These are phyloP conservation scores for Holacanthella duospinosa DNA, from an alignment of 2,888 invertebrate genomes.

Conservation along the genomic window DNA sequence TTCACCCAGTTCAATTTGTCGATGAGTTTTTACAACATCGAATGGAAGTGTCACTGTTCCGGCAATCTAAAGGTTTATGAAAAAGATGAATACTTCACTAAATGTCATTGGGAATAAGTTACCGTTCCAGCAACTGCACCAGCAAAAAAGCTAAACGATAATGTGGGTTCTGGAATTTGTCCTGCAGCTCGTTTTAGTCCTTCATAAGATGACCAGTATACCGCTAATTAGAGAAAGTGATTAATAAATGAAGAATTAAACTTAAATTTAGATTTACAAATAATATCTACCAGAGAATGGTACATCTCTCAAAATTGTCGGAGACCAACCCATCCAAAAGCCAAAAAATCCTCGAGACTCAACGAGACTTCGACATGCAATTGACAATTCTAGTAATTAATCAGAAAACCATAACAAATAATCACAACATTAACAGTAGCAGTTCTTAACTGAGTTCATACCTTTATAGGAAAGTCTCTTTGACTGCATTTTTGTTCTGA, in stretches of 20 bases:
- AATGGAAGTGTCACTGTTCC: constrained; percentile 87
- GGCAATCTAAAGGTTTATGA: constrained; percentile 62
- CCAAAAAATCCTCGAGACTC: constrained; percentile 62
- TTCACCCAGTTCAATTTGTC: constrained; percentile 85
- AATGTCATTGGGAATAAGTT: constrained; percentile 43
- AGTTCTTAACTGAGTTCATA: too few species aligned
- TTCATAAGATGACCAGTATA: constrained; percentile 90
- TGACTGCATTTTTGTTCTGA: constrained; percentile 98
- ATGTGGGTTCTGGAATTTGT: constrained; percentile 50
- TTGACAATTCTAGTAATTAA: constrained; percentile 48
- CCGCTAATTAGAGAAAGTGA: too few species aligned
- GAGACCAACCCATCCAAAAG: constrained; percentile 76
- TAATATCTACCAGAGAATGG: constrained; percentile 66
- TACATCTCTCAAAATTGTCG: constrained; percentile 85
- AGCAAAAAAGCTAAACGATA: constrained; percentile 63
- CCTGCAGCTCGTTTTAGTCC: constrained; percentile 54
- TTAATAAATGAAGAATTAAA: constrained; percentile 16
- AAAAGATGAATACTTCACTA: too few species aligned
- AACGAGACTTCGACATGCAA: constrained; percentile 52
- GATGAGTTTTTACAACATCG: constrained; percentile 96
- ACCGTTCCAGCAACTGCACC: constrained; percentile 75
- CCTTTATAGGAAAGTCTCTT: constrained; percentile 72
- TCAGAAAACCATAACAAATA: not conserved
- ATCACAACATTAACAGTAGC: too few species aligned
- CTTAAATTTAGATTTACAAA: not conserved